These are phyloP conservation scores for Arenaria interpres DNA, from an alignment of 2,113 vertebrate species.

Conservation along the genomic window DNA sequence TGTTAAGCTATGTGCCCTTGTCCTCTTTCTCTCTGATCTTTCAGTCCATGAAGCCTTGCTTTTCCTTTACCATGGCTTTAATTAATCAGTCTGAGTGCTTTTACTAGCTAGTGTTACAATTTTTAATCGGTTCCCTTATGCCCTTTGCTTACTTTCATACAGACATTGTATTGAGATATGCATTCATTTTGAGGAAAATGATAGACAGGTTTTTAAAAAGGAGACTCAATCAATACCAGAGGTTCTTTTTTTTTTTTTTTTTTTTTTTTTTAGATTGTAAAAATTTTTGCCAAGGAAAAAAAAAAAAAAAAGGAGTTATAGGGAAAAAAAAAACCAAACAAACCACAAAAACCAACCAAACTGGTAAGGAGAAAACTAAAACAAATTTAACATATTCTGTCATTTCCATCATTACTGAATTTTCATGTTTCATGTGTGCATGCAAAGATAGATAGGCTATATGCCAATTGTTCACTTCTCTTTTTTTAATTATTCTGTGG, in stretches of 20 bases:
- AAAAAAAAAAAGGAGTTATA: not conserved
- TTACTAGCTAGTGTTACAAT: not conserved
- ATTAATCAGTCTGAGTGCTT: not conserved
- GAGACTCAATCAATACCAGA: not conserved
- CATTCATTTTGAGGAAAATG: not conserved
- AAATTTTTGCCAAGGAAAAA: not conserved
- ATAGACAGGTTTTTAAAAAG: not conserved
- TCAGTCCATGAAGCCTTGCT: not conserved
- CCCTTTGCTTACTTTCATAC: not conserved
- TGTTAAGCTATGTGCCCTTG: not conserved
- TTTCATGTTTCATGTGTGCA: not conserved
- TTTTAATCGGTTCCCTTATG: not conserved
- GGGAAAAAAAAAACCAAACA: rapidly evolving
- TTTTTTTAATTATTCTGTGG: not conserved
- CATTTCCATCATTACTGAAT: not conserved
- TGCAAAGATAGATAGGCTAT: not conserved
- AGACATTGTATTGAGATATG: not conserved
- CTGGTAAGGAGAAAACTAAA: not conserved
- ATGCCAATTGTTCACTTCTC: not conserved
- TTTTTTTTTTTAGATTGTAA: not conserved
- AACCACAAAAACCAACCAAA: not conserved
- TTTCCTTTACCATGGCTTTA: not conserved
- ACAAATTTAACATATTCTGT: not conserved
- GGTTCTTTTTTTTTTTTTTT: not conserved
- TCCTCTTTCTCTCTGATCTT: not conserved